Base-by-base conservation (phyloP, 92 coral and sea anemone genomes). In the Heteractis magnifica region DNA sequence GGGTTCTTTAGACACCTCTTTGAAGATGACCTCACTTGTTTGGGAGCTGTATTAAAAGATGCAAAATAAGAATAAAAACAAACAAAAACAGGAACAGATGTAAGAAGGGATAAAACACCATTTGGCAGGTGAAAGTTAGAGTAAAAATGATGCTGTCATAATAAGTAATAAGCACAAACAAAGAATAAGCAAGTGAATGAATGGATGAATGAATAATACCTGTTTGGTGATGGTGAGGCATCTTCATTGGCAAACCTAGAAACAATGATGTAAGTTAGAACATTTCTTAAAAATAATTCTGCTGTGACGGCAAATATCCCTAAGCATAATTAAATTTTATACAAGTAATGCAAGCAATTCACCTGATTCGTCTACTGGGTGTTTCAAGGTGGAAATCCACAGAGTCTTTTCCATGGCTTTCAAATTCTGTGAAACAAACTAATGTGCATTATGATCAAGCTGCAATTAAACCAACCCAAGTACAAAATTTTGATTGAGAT, bases 361-460 rank as follows among this genome's bases (percentile, higher is more conserved):
- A 93, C 97, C 97, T 90, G 84, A 93, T 90, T 56, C 92, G 90
- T 60, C 97, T 88, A 79, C 89, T 88, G 71, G 97, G 94, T 41
- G 92, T 93, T 64, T 82, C 86, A 51, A 84, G 72, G 50, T 52
- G 68, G 15, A 26, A 77, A 56, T 84, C 87, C 19, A 64, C 82
- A 10, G 53, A 7, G 26, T 82, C 85, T 62, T 82, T 82, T 26
- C 52, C 0, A 50, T 20, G 50, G 5, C 81, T n/a, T 77, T 48
- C 53, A 52, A 75, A 75, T 13, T 72, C 52, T 48, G 20, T 16
- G 9, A n/a, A 8, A 65, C 9, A 65, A 34, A 65, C 18, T 65
- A 16, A 65, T 8, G 23, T 18, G 23, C 18, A 8, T 11, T 7
- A 18, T 0, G 6, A 11, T n/a, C 21, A 65, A 34, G 44, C 1